These are phyloP conservation scores for Pipistrellus nathusii DNA, from an alignment of 2,797 vertebrate species.

Conservation along the genomic window DNA sequence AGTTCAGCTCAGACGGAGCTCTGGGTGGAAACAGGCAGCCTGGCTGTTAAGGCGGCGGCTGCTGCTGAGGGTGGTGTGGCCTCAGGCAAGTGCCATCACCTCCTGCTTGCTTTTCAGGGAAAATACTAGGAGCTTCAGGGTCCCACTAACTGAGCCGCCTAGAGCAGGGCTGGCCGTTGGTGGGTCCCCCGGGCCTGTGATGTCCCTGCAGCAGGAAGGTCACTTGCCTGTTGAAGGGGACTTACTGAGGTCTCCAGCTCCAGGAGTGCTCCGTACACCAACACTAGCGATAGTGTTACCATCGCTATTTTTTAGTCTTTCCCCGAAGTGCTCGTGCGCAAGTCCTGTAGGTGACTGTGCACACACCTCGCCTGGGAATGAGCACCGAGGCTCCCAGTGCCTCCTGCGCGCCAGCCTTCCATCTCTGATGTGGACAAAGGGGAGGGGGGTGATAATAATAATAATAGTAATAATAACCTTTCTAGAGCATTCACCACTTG, in stretches of 20 bases:
- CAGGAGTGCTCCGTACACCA: background rate
- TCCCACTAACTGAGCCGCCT: background rate
- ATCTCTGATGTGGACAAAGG: background rate
- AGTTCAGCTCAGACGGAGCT: background rate
- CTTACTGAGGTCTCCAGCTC: background rate
- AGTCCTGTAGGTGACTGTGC: background rate
- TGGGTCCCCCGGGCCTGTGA: background rate
- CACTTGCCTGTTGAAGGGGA: background rate
- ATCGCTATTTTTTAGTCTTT: background rate
- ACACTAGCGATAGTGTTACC: background rate
- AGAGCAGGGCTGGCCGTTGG: rapidly evolving
- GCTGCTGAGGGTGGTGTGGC: background rate
- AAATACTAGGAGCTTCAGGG: too few species aligned
- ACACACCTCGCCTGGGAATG: background rate
- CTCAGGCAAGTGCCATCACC: background rate
- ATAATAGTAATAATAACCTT: background rate
- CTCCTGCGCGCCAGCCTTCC: background rate
- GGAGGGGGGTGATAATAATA: background rate
- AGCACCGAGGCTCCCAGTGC: background rate
- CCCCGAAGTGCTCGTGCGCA: background rate
- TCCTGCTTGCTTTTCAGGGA: background rate
- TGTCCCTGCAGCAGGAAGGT: background rate
- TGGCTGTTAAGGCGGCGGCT: background rate
- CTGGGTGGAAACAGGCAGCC: background rate
- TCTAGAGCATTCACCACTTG: background rate